Evolutionary conservation across 2,113 vertebrate genomes (phyloP).

Genomic region (Halichoeres trimaculatus): DNA sequence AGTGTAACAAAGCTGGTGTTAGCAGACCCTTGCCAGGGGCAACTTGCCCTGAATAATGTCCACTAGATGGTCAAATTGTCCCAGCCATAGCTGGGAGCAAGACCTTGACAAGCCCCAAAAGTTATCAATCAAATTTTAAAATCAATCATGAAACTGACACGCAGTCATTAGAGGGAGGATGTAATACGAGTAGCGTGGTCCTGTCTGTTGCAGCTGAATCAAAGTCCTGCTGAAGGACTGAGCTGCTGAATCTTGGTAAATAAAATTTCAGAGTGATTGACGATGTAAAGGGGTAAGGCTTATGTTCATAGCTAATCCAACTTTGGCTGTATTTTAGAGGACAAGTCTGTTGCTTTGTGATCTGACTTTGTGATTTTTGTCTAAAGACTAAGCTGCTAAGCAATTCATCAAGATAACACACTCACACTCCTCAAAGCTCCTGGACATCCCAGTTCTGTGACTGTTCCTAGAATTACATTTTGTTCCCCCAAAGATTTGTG

Average conservation of each 20-base stretch:
- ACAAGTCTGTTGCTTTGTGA: not conserved
- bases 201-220: constrained; percentile 58
- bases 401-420: constrained; percentile 18
- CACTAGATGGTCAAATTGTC: constrained; percentile 59
- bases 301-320: constrained; percentile 9
- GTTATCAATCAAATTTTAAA: constrained; percentile 71
- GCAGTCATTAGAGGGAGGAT: constrained; percentile 51
- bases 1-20: constrained; percentile 41
- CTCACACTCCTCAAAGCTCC: constrained; percentile 11
- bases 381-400: not conserved
- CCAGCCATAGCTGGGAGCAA: constrained; percentile 46
- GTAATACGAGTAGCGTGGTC: constrained; percentile 54
- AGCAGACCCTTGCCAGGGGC: constrained; percentile 15
- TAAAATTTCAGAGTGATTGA: constrained; percentile 38
- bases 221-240: constrained; percentile 21
- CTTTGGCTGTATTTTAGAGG: not conserved
- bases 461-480: constrained; percentile 9
- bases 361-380: not conserved
- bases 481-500: constrained; percentile 20
- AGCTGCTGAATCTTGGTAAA: constrained; percentile 4
- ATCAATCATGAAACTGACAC: constrained; percentile 68
- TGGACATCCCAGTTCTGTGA: constrained; percentile 8
- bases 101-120: constrained; percentile 54
- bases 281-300: no score
- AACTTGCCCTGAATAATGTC: constrained; percentile 45